A percentile compares a stretch with the other conserved stretches of the same genome.
These are phyloP conservation scores for Cyanistes caeruleus DNA, from an alignment of 2,113 vertebrate genomes.

Conservation along the genomic window DNA sequence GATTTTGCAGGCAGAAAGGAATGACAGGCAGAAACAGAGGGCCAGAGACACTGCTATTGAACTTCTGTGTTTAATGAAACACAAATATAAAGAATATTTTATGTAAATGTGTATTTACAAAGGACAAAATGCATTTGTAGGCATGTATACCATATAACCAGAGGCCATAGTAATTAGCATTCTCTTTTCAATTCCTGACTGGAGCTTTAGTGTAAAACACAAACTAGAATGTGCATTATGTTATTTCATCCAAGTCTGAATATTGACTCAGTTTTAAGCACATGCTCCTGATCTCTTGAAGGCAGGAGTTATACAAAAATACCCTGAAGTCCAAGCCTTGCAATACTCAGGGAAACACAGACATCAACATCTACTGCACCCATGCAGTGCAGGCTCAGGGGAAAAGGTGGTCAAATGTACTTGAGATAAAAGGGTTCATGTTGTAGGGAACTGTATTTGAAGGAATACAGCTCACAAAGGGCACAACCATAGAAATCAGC, in stretches of 20 bases:
- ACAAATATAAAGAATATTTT: constrained; percentile 40
- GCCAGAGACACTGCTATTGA: constrained; percentile 28
- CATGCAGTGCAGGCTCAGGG: rapidly evolving
- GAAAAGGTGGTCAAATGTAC: neutral
- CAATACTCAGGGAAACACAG: neutral
- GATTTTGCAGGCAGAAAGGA: constrained; percentile 42
- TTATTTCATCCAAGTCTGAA: neutral
- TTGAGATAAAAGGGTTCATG: rapidly evolving
- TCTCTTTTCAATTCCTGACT: neutral
- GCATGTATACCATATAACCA: neutral
- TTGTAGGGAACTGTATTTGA: neutral
- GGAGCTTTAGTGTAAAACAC: neutral
- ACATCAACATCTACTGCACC: no score
- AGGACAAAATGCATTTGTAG: constrained; percentile 44
- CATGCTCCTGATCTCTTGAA: neutral
- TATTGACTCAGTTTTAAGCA: neutral
- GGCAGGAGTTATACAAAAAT: neutral
- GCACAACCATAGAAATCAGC: neutral
- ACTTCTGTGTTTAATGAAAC: constrained; percentile 54
- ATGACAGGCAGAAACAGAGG: neutral
- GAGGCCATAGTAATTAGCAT: neutral
- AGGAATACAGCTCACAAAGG: neutral
- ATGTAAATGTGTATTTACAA: constrained; percentile 33
- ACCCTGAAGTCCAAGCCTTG: neutral
- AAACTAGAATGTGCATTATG: neutral